Evolutionary conservation across 2,797 vertebrate species (phyloP), one percentile per base, ranked within the genome.

Genomic region (Microhierax caerulescens): DNA sequence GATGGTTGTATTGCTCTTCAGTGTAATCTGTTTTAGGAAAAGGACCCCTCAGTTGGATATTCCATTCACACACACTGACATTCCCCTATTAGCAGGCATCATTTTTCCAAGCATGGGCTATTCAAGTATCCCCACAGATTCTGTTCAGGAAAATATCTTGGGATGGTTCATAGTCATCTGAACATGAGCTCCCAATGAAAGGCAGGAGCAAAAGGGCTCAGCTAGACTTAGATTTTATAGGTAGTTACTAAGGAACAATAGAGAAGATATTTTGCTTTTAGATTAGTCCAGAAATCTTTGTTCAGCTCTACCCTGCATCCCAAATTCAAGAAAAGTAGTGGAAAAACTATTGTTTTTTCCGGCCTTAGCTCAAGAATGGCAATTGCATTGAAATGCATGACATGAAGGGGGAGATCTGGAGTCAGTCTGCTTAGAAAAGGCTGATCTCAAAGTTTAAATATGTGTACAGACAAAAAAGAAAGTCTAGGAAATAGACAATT

Each of bases 41-140:
- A 89, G 0, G 0, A 2, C 9, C 11, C 39, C 4, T 73, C 12
- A 48, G 19, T 32, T 23, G 10, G 1, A 0, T 36, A n/a, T 67
- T 81, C 53, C 6, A 50, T 34, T 85, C 45, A 45, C 18, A 41
- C 6, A 15, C 4, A 6, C 3, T 63, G 28, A 59, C 32, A 15
- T n/a, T 80, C 23, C 22, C 2, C 0, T 4, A 0, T 56, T 73
- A 53, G 17, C 20, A 76, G 28, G 11, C 12, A 45, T 8, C 7
- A 18, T 34, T 77, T 85, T 93, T 72, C 25, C 74, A 76, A 70
- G 9, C 13, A 28, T 5, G 6, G 16, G 11, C 17, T 72, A 10
- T 22, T 8, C 25, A 84, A 67, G 9, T 14, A 75, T 17, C 4
- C 3, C 56, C 18, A 32, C 12, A 64, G 61, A 34, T 20, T 76